Base-by-base conservation (phyloP, 2,797 vertebrate species). In the Carapus acus region DNA sequence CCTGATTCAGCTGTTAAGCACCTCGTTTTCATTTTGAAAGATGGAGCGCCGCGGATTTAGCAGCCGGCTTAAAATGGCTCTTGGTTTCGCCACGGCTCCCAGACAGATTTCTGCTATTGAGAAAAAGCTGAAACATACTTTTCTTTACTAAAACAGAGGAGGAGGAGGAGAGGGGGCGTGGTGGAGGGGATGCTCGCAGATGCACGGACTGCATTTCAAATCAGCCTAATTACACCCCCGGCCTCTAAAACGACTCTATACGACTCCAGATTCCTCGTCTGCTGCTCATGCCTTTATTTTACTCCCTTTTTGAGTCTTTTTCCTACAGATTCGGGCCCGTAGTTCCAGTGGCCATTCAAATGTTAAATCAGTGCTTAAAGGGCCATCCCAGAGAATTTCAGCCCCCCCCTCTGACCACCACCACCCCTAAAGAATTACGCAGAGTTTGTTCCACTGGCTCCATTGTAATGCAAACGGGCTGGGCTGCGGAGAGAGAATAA, bases 391-490 rank as follows among this genome's bases (percentile, higher is more conserved):
- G 16, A 24, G 43, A 62, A 49, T 54, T 43, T 61, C 44, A 55
- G 53, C 14, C 18, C 38, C 19, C 54, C 51, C 62, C 70, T 69
- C 73, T 43, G 63, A 62, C 46, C 36, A 21, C 50, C 68, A 60
- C 66, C n/a, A n/a, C 45, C 22, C 46, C 34, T 3, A 36, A 36
- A 58, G 62, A 20, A 63, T 66, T 71, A 70, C 56, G 33, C 58
- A 22, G 48, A 59, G 43, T 58, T 74, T 59, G 62, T 24, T 60
- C 56, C 48, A 47, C 73, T 56, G 4, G 3, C 12, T 36, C 67
- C 52, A 71, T 80, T 82, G 75, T 77, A 34, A 81, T 77, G 80
- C 77, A 82, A 82, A 82, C 75, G 43, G 45, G 42, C 72, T 49
- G 56, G n/a, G 52, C 56, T 34, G 67, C 62, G 66, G 29, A 49